These are phyloP conservation scores for Lutraria rhynchaena DNA, from an alignment of 1,140 invertebrate genomes.

Conservation along the genomic window DNA sequence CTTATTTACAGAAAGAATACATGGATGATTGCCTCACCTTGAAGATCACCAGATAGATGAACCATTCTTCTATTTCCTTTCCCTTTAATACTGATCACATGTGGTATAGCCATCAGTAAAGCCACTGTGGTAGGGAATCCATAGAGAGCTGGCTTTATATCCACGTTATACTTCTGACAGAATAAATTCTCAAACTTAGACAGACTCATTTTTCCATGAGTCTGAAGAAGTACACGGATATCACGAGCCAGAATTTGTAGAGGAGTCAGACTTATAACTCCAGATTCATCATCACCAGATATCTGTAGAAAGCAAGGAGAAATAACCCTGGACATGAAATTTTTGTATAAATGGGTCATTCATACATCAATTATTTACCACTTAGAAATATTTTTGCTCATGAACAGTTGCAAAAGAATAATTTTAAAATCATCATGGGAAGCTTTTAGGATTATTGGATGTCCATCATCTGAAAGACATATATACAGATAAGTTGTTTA, in stretches of 20 bases:
- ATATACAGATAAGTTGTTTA: too few relatives aligned
- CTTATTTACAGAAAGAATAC: too few relatives aligned
- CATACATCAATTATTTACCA: too few relatives aligned
- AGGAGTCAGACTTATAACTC: constrained; percentile 83
- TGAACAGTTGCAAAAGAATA: too few relatives aligned
- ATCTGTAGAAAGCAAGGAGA: constrained; percentile 56
- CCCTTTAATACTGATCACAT: constrained; percentile 83
- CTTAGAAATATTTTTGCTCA: too few relatives aligned
- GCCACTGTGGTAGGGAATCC: constrained; percentile 84
- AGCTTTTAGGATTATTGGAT: too few relatives aligned
- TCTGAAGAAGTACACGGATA: constrained; percentile 84
- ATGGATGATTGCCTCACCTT: too few relatives aligned
- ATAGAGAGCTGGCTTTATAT: constrained; percentile 84
- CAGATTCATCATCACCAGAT: constrained; percentile 73
- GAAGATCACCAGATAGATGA: constrained; percentile 67
- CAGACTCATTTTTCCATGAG: constrained; percentile 84
- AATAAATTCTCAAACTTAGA: constrained; percentile 84
- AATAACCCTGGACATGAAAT: too few relatives aligned
- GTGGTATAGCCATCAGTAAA: constrained; percentile 85
- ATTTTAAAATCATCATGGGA: not conserved
- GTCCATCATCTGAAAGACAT: too few relatives aligned
- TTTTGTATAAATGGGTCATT: too few relatives aligned
- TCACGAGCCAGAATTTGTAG: constrained; percentile 85
- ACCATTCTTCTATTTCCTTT: constrained; percentile 73
- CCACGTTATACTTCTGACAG: constrained; percentile 83